Evolutionary conservation across 1,140 invertebrate genomes (phyloP), one percentile per base, ranked within the genome.

Genomic region (Lordiphosa collinella): DNA sequence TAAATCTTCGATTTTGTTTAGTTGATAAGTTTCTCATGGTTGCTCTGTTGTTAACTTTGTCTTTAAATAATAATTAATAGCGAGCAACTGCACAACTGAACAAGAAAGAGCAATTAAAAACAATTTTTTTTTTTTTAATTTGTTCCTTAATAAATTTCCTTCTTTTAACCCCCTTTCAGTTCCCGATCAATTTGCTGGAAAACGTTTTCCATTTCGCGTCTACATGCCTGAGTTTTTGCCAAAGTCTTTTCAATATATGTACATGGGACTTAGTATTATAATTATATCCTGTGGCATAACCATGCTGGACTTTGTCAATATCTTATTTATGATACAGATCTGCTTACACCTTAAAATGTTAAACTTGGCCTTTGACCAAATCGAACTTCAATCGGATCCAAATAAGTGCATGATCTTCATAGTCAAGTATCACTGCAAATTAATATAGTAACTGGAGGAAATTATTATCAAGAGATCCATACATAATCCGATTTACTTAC

Each of bases 251-350:
- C 41, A 44, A 44, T 44, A 44, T 44, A 1, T 44, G 6, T 44
- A 44, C 11, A 44, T 44, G 41, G 41, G 41, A 12, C n/a, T 44
- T 11, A 29, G 22, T 12, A 29, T 44, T 13, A 12, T 29, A 3
- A 11, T 44, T 29, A 44, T 44, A 44, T 44, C 41, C 11, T 29
- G 12, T 7, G 41, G 41, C 7, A 44, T 25, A 8, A 44, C 58
- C 7, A 56, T 58, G 3, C 38, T 69, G 3, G 65, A 69, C 49
- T 69, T 49, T 55, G 32, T 69, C 8, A 59, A 69, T 53, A 56
- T 69, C 1, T 44, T 47, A 10, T 44, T 69, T 12, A 69, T 69
- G 41, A 69, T 63, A 50, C 54, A 55, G 16, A 59, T 64, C 16
- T 51, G 61, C 31, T 59, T 55, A 36, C 66, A 70, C 31, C 40